These are phyloP conservation scores for Cephalopholis sonnerati DNA, from an alignment of 2,113 vertebrate genomes.

Conservation along the genomic window DNA sequence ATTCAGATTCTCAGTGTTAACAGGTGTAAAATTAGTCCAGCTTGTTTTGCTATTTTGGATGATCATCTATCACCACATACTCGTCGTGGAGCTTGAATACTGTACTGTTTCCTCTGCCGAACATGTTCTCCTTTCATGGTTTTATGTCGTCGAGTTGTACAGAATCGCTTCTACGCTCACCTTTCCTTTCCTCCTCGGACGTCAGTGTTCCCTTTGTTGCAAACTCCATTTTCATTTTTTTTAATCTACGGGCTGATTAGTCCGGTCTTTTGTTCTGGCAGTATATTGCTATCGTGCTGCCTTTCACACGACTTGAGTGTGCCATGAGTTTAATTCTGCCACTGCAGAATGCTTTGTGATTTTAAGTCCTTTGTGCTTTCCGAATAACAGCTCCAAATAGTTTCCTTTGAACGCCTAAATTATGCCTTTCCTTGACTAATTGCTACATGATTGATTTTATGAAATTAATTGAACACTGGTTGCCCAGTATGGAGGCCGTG, in stretches of 20 bases:
- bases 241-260: conserved; percentile 63
- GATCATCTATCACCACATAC: conserved; percentile 11
- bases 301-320: conserved; percentile 69
- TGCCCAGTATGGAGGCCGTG: conserved; percentile 31
- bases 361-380: conserved; percentile 71
- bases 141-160: conserved; percentile 38
- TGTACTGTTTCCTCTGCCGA: not conserved
- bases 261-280: conserved; percentile 71
- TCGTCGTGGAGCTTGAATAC: not conserved
- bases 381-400: conserved; percentile 54
- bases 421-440: conserved; percentile 63
- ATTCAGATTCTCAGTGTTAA: conserved; percentile 24
- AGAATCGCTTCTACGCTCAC: conserved; percentile 47
- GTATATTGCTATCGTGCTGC: conserved; percentile 53
- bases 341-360: conserved; percentile 69
- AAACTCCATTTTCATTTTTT: conserved; percentile 54
- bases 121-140: conserved; percentile 30
- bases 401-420: conserved; percentile 58
- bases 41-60: conserved; percentile 47
- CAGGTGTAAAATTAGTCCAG: conserved; percentile 51
- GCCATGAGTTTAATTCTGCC: conserved; percentile 66
- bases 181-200: conserved; percentile 84
- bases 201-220: conserved; percentile 65
- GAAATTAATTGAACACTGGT: conserved; percentile 54
- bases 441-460: conserved; percentile 70